phyloP scores from a whole-genome alignment of 2,888 invertebrate genomes.

The Trachelus stipa region DNA sequence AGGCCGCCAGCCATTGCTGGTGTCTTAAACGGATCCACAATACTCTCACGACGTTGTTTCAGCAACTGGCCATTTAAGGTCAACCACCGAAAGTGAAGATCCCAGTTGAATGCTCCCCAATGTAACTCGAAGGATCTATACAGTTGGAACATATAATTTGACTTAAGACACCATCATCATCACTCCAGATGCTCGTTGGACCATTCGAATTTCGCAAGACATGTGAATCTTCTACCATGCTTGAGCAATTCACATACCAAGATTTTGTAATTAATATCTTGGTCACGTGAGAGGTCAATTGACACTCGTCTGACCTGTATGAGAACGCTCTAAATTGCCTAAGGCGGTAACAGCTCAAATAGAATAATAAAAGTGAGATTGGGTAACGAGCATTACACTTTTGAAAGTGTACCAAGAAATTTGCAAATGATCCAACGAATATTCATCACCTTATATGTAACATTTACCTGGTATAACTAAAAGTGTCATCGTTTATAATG shows the following conservation, averaged over 20 bases:
- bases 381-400: background rate
- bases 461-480: constrained; percentile 81
- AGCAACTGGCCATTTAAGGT: constrained; percentile 78
- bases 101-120: constrained; percentile 99
- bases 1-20: constrained; percentile 96
- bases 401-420: constrained; percentile 4
- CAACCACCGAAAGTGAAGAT: constrained; percentile 91
- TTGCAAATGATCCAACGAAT: background rate
- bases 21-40: constrained; percentile 79
- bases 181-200: background rate
- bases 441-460: background rate
- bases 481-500: constrained; percentile 95
- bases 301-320: background rate
- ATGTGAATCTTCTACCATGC: background rate
- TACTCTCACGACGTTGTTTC: constrained; percentile 72
- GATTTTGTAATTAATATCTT: background rate
- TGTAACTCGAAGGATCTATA: constrained; percentile 93
- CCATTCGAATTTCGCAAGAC: background rate
- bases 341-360: background rate
- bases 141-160: background rate
- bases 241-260: background rate
- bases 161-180: background rate
- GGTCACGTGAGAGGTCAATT: constrained; percentile 8
- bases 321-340: background rate
- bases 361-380: background rate